Conservation (phyloP, 2,888 invertebrate species). For the Sympetrum striolatum region DNA sequence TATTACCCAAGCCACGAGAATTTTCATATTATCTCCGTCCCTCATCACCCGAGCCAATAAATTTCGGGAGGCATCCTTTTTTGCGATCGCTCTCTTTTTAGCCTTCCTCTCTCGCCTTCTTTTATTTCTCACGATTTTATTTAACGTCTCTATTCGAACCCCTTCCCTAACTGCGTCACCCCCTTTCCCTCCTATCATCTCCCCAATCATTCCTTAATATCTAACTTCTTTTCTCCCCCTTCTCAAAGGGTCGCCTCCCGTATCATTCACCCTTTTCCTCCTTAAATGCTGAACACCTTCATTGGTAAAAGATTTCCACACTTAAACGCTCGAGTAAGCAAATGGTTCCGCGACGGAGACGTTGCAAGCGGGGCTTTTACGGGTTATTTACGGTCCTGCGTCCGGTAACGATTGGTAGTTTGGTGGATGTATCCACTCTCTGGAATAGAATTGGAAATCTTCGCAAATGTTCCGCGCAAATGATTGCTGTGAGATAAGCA, state of each 20-base stretch:
- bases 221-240: slow-evolving; percentile 26
- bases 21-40: slow-evolving; percentile 42
- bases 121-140: slow-evolving; percentile 6
- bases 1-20: slow-evolving; percentile 37
- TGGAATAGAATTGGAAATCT: no score
- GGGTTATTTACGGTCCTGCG: no score
- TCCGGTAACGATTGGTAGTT: no score
- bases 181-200: not conserved
- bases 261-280: not conserved
- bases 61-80: slow-evolving; percentile 35
- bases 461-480: no score
- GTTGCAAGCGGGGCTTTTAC: no score
- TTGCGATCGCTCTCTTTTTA: not conserved
- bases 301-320: slow-evolving; percentile 22
- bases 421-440: no score
- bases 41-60: slow-evolving; percentile 37
- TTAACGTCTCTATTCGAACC: slow-evolving; percentile 30
- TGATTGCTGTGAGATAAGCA: no score
- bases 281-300: slow-evolving; percentile 10
- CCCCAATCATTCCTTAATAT: slow-evolving; percentile 32
- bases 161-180: not conserved
- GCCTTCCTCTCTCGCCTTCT: not conserved
- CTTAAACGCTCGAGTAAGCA: slow-evolving; percentile 25
- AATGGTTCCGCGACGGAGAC: not conserved
- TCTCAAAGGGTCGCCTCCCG: not conserved